Evolutionary conservation across 2,797 vertebrate species (phyloP).

Genomic region (Serranus cabrilla): DNA sequence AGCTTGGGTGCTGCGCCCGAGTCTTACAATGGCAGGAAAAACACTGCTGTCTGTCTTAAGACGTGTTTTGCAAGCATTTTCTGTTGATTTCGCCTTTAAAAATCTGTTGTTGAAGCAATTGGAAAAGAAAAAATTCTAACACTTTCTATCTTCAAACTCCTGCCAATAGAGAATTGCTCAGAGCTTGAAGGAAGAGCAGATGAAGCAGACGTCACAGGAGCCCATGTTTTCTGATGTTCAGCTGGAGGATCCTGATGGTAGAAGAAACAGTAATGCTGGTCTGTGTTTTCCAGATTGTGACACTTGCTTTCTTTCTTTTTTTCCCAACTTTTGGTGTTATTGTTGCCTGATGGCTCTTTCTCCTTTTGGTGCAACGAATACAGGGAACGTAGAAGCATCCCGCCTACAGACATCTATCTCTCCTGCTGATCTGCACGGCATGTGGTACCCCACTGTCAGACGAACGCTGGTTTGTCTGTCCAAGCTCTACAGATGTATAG

Average conservation of each 20-base stretch:
- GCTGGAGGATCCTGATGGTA: constrained; percentile 89
- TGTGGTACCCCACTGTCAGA: constrained; percentile 99
- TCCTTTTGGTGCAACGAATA: constrained; percentile 18
- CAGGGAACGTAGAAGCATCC: constrained; percentile 86
- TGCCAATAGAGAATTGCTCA: constrained; percentile 93
- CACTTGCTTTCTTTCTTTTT: background rate
- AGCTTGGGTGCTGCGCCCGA: no score
- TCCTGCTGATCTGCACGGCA: constrained; percentile 97
- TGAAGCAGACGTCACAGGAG: constrained; percentile 87
- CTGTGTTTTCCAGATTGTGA: constrained; percentile 41
- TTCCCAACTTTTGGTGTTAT: background rate
- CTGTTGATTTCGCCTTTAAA: constrained; percentile 14
- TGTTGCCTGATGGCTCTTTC: constrained; percentile 39
- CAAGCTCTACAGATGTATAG: constrained; percentile 99
- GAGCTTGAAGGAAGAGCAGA: constrained; percentile 97
- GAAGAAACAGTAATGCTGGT: constrained; percentile 87
- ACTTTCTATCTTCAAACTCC: background rate
- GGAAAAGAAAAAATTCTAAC: background rate
- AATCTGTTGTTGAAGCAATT: background rate
- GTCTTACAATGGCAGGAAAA: no score
- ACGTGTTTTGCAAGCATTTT: constrained; percentile 20
- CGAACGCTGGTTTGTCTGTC: constrained; percentile 97
- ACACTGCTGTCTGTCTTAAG: background rate
- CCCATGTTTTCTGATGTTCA: constrained; percentile 91
- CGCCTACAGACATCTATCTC: constrained; percentile 90